These are phyloP conservation scores for Tringa solitaria DNA, from an alignment of 2,113 vertebrate species.

Conservation along the genomic window DNA sequence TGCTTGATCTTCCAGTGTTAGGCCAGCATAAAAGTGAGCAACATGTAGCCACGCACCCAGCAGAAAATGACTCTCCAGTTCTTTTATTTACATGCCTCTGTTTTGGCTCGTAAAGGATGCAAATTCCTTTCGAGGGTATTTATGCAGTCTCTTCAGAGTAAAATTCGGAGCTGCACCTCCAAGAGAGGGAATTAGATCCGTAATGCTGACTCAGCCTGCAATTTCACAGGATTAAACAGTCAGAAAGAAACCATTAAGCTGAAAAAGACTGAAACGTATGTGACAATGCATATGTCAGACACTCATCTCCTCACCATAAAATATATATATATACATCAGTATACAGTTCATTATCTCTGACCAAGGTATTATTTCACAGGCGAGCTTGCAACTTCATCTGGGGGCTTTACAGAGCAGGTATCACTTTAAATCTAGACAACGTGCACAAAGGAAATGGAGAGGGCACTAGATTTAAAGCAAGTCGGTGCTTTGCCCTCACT, in stretches of 20 bases:
- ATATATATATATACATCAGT: background rate
- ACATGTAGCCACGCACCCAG: background rate
- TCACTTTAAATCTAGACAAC: constrained; percentile 3
- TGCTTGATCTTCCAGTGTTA: background rate
- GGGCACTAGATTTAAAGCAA: constrained; percentile 5
- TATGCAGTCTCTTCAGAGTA: background rate
- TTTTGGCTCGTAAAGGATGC: background rate
- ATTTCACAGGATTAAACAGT: background rate
- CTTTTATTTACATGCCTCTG: background rate
- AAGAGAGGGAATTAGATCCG: background rate
- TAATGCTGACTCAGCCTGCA: constrained; percentile 4
- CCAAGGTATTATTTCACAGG: background rate
- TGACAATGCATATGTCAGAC: background rate
- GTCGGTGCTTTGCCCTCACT: background rate
- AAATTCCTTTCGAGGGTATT: background rate
- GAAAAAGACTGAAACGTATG: background rate
- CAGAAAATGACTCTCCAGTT: background rate
- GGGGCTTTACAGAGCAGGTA: background rate
- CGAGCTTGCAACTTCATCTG: background rate
- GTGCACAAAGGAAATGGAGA: background rate
- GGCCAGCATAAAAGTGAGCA: background rate
- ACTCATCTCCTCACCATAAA: background rate
- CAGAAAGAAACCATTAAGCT: background rate
- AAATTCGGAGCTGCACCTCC: background rate
- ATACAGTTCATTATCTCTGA: background rate